Conservation (phyloP, 2,888 invertebrate species). For the Aromia moschata region DNA sequence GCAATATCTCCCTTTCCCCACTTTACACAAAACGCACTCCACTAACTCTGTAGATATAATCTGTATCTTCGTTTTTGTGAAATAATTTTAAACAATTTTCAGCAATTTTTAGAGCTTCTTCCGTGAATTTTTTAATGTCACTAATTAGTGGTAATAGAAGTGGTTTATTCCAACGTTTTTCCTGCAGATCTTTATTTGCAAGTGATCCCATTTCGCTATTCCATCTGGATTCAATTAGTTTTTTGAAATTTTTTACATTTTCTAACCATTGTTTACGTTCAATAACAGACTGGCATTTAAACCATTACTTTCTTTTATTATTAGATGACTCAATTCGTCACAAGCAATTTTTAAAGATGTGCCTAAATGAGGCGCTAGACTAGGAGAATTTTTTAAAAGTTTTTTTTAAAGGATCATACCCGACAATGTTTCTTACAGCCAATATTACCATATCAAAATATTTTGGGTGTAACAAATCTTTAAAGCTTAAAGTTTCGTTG, state of each 20-base stretch:
- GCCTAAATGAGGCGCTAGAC: constrained; percentile 44
- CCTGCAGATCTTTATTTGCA: constrained; percentile 44
- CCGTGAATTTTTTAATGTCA: constrained; percentile 43
- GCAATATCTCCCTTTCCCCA: constrained; percentile 49
- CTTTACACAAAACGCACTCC: constrained; percentile 35
- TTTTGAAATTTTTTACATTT: constrained; percentile 31
- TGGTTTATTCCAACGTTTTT: constrained; percentile 45
- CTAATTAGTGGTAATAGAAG: constrained; percentile 41
- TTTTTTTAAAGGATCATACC: constrained; percentile 41
- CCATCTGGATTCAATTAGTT: constrained; percentile 36
- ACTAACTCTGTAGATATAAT: constrained; percentile 31
- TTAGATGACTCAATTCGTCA: constrained; percentile 39
- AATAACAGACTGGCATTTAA: constrained; percentile 34
- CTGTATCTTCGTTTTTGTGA: constrained; percentile 13
- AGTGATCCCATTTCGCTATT: constrained; percentile 41
- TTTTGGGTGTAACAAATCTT: constrained; percentile 41
- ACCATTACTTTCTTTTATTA: constrained; percentile 39
- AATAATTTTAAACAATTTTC: constrained; percentile 23
- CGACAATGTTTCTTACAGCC: constrained; percentile 40
- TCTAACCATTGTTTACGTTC: constrained; percentile 14
- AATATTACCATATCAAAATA: constrained; percentile 40
- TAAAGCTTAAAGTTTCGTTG: constrained; percentile 32
- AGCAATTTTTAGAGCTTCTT: constrained; percentile 34
- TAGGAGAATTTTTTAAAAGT: constrained; percentile 42
- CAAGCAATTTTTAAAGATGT: constrained; percentile 40